Evolutionary conservation across 2,797 vertebrate species (phyloP), one percentile per base, ranked within the genome.

Genomic region (Sylvia borin): DNA sequence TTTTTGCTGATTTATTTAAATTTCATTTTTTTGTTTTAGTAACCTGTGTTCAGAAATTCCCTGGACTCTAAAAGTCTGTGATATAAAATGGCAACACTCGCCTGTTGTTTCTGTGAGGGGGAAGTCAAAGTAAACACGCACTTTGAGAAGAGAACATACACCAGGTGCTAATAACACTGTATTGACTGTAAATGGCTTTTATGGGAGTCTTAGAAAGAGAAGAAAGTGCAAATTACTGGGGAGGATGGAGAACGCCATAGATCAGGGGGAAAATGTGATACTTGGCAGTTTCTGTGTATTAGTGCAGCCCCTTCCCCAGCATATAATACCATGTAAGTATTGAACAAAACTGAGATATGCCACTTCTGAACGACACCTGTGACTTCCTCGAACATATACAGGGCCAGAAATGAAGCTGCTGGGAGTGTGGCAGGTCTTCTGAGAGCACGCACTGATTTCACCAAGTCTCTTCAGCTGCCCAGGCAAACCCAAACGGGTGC

Each of bases 21-120:
- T 96, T 66, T 75, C 38, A 31, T 85, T 95, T 94, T 95, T 94
- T 86, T 89, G 67, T 95, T 96, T 96, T 84, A 92, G 88, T 95
- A 85, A 66, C 79, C 85, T 77, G 77, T 82, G 90, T 88, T 84
- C 18, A 40, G 90, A 94, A 91, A 61, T 1, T 11, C 58, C 48
- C 74, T 65, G 31, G 50, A 50, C 89, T 58, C 79, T 47, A 50
- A 77, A 90, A 94, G 47, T 26, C 80, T 51, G 40, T 18, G 47
- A n/a, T 43, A 34, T 74, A 83, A 85, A 94, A 83, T 89, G 87
- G 91, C 64, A 32, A 22, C 65, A 7, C 48, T 74, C 2, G 19
- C 7, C 4, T 36, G 38, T 86, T 87, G 50, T 71, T 94, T 78
- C 47, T 36, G 25, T 36, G 40, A 79, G 42, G 71, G 94, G 71